phyloP scores from a whole-genome alignment of 92 coral and sea anemone species.

The Phenganax subtilis region DNA sequence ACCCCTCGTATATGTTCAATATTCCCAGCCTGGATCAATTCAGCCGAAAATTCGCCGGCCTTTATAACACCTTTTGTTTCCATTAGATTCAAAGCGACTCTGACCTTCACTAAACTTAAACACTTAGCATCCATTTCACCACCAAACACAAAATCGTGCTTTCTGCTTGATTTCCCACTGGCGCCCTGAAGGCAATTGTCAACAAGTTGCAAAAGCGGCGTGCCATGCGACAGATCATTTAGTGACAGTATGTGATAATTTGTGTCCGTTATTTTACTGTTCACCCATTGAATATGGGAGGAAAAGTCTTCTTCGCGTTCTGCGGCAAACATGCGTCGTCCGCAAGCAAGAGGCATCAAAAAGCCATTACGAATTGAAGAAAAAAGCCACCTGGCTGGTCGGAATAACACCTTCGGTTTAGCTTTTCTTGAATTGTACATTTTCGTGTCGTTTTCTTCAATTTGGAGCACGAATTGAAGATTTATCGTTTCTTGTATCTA shows the following conservation, averaged over 20 bases:
- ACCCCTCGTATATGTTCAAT: conserved; percentile 34
- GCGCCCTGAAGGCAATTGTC: conserved; percentile 28
- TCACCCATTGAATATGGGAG: conserved; percentile 31
- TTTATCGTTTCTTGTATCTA: too few species aligned
- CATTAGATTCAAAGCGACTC: conserved; percentile 32
- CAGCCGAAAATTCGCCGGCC: conserved; percentile 36
- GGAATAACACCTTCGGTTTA: conserved; percentile 18
- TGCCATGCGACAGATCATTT: conserved; percentile 30
- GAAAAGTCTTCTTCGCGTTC: conserved; percentile 23
- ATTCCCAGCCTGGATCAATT: conserved; percentile 28
- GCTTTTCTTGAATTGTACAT: conserved; percentile 24
- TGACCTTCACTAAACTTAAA: conserved; percentile 28
- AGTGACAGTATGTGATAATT: conserved; percentile 20
- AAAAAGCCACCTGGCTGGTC: conserved; percentile 18
- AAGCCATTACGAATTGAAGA: conserved; percentile 22
- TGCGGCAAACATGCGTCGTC: conserved; percentile 26
- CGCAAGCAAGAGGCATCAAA: conserved; percentile 34
- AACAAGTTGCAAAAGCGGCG: conserved; percentile 31
- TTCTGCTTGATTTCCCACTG: neutral
- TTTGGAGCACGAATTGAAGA: too few species aligned
- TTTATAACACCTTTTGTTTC: conserved; percentile 19
- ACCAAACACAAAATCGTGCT: conserved; percentile 30
- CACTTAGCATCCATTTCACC: conserved; percentile 37
- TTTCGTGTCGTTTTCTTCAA: too few species aligned
- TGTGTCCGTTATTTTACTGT: conserved; percentile 26